Percentiles rank a stretch among this genome's conserved stretches.
phyloP scores from a whole-genome alignment of 2,888 invertebrate genomes.

The Vesta saturnalis region DNA sequence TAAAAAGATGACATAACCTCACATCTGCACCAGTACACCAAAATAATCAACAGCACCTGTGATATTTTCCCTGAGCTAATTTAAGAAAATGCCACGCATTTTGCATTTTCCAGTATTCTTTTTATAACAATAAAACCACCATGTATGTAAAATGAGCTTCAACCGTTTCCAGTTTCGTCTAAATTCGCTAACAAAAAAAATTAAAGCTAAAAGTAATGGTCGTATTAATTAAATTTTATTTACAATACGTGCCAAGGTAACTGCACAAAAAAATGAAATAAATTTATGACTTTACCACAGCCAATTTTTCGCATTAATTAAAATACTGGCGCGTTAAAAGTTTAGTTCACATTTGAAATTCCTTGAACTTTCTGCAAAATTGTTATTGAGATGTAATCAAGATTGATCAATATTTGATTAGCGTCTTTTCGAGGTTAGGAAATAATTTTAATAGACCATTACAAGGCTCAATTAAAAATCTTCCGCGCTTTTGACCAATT shows the following conservation, averaged over 20 bases:
- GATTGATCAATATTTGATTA: background rate
- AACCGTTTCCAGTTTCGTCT: no score
- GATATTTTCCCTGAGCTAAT: conserved; percentile 30
- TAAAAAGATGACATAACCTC: conserved; percentile 41
- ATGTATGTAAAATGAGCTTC: no score
- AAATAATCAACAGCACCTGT: conserved; percentile 40
- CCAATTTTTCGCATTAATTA: background rate
- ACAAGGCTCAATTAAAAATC: background rate
- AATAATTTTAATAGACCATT: background rate
- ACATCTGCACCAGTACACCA: conserved; percentile 35
- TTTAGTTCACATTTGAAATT: background rate
- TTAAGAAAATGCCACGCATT: conserved; percentile 23
- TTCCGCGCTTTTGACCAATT: background rate
- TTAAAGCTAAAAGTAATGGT: background rate
- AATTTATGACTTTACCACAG: background rate
- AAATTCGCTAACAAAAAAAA: background rate
- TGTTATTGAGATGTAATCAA: background rate
- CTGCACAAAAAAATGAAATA: background rate
- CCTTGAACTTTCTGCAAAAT: background rate
- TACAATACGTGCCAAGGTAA: conserved; percentile 14
- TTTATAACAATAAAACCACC: background rate
- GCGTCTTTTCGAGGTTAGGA: background rate
- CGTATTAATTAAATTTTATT: conserved; percentile 6
- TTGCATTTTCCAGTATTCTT: background rate
- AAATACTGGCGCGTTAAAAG: background rate